Evolutionary conservation across 2,797 vertebrate species (phyloP), one percentile per base, ranked within the genome.

Genomic region (Myoxocephalus aenaeus): DNA sequence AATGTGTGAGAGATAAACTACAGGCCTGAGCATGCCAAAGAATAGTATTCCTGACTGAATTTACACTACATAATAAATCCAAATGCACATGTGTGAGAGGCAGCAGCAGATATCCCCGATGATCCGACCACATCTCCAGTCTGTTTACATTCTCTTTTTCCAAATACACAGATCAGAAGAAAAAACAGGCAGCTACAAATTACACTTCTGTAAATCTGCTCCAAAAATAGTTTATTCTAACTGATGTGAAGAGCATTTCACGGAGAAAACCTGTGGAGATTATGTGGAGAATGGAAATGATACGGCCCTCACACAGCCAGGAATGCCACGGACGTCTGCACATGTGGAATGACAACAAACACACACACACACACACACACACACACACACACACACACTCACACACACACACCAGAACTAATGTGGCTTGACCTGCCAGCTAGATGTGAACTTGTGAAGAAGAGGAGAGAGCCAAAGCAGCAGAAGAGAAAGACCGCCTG

Each of bases 271-370:
- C n/a, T 70, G 50, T 46, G 27, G 62, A 20, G 51, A 51, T 34
- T 32, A 36, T 53, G 59, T 53, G 18, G 15, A 53, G 50, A 15
- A 54, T 65, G 38, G 36, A 69, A 82, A 50, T 77, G 1, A 69
- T 67, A 53, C 13, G 4, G 50, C 27, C 51, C 17, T 67, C 46
- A 73, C 29, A 63, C 36, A 72, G 59, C 46, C 40, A 54, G 67
- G 54, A 83, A 75, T 69, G 65, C 67, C 56, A 78, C 27, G 66
- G 62, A 59, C 13, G 29, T 75, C 48, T 87, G 71, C 83, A 81
- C 76, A 73, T 44, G 73, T 80, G 85, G 86, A 91, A 90, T 83
- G 77, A 79, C 70, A 80, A 57, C 70, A 74, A 25, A 54, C 22
- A 36, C 29, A 1, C 22, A 7, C 58, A 62, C 56, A 40, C 32